Conservation (phyloP, 23 tunicate species). For the Styela plicata region DNA sequence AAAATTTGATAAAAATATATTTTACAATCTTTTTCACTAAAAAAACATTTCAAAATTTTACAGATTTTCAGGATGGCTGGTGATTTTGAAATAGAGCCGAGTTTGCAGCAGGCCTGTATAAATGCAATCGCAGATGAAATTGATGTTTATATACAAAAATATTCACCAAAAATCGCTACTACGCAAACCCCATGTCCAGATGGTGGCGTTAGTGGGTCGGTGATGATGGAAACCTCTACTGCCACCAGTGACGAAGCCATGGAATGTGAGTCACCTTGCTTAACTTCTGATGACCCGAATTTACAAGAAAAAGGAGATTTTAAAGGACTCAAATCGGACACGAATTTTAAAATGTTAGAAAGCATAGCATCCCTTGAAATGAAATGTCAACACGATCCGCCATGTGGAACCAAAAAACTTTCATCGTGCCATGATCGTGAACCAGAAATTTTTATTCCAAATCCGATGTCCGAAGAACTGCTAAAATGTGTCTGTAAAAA, state of each 20-base stretch:
- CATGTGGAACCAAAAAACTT: constrained; percentile 13
- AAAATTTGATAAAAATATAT: no score
- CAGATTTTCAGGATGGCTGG: constrained; percentile 13
- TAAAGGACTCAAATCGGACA: not conserved
- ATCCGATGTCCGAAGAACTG: constrained; percentile 9
- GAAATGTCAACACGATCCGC: constrained; percentile 22
- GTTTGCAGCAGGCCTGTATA: constrained; percentile 5
- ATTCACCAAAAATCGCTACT: not conserved
- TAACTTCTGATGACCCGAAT: not conserved
- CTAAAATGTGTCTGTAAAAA: constrained; percentile 17
- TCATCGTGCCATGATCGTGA: not conserved
- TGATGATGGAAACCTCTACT: not conserved
- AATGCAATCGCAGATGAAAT: constrained; percentile 3
- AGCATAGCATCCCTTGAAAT: constrained; percentile 18
- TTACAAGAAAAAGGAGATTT: constrained; percentile 16
- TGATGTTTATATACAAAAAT: not conserved
- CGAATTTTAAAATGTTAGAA: not conserved
- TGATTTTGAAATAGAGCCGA: constrained; percentile 16
- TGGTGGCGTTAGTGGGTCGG: constrained; percentile 26
- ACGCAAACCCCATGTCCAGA: not conserved
- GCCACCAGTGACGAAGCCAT: constrained; percentile 1
- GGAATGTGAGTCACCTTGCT: constrained; percentile 10
- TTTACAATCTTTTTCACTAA: no score
- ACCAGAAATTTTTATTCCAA: constrained; percentile 10
- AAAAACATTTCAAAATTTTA: no score